A percentile compares a stretch with the other conserved stretches of the same genome.
phyloP scores from a whole-genome alignment of 1,140 invertebrate genomes.

The Holcopasites calliopsidis region DNA sequence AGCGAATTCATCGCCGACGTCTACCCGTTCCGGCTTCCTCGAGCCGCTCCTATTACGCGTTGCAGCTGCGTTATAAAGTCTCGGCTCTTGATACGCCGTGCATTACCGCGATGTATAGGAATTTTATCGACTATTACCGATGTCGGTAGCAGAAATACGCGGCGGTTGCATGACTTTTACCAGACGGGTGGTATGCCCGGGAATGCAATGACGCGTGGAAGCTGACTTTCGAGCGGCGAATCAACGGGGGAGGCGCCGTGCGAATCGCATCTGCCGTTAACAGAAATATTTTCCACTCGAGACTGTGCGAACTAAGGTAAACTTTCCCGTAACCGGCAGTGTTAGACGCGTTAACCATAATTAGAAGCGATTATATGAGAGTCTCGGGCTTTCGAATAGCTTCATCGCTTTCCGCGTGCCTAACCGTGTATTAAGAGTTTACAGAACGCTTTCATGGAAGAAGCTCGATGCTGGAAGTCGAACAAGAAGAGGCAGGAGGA shows the following conservation, averaged over 20 bases:
- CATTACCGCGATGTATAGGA: conserved; percentile 24
- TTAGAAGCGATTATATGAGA: no score
- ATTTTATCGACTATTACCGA: conserved; percentile 38
- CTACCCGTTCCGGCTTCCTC: neutral
- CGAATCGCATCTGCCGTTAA: no score
- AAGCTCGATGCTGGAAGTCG: no score
- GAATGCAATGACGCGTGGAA: neutral
- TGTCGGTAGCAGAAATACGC: conserved; percentile 20
- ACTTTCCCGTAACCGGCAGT: no score
- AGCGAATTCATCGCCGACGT: conserved; percentile 1
- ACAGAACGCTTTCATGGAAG: no score
- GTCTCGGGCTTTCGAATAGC: no score
- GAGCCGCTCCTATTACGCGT: neutral
- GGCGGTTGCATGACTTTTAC: conserved; percentile 10
- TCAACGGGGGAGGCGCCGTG: neutral
- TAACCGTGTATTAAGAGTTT: no score
- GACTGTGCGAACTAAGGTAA: no score
- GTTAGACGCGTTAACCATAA: no score
- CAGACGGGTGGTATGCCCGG: conserved; percentile 2
- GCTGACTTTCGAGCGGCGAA: conserved; percentile 7
- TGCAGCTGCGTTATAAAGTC: conserved; percentile 16
- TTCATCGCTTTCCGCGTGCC: no score
- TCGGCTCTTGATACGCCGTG: conserved; percentile 4
- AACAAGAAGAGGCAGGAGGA: conserved; percentile 1
- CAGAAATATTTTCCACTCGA: no score